phyloP scores from a whole-genome alignment of 2,797 vertebrate genomes.

The Lepus oiostolus region DNA sequence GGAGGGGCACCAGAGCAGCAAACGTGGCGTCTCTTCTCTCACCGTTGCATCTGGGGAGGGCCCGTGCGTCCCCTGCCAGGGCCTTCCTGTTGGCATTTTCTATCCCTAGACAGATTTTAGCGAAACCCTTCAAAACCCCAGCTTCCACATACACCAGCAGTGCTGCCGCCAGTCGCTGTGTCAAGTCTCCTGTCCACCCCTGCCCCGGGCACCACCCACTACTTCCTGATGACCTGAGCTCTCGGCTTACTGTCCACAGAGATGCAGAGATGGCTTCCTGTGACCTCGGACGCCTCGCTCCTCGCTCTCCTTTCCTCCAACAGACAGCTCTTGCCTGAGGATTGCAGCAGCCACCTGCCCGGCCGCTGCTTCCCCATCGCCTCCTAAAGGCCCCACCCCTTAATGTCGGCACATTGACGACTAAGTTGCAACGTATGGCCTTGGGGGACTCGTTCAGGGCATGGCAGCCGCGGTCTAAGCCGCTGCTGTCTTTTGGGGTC shows the following conservation, averaged over 20 bases:
- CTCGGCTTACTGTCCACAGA: background rate
- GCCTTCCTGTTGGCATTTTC: constrained; percentile 33
- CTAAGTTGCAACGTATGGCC: background rate
- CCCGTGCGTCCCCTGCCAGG: background rate
- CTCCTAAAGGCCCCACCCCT: too few species aligned
- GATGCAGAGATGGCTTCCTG: background rate
- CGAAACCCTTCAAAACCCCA: background rate
- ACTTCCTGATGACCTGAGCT: background rate
- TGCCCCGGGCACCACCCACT: background rate
- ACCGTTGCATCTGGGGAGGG: background rate
- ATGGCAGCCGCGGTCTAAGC: background rate
- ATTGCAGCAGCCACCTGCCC: background rate
- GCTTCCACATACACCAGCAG: background rate
- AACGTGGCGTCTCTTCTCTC: too few species aligned
- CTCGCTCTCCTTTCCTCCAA: background rate
- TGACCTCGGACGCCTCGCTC: background rate
- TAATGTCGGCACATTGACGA: background rate
- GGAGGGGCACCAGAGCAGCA: background rate
- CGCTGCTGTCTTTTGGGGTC: background rate
- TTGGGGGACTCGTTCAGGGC: background rate
- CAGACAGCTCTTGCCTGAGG: background rate
- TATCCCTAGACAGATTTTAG: background rate
- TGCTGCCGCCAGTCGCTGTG: background rate
- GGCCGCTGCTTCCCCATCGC: background rate
- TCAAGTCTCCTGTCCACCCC: background rate